Evolutionary conservation across 2,113 vertebrate species (phyloP), one percentile per base, ranked within the genome.

Genomic region (Hyperoodon ampullatus): DNA sequence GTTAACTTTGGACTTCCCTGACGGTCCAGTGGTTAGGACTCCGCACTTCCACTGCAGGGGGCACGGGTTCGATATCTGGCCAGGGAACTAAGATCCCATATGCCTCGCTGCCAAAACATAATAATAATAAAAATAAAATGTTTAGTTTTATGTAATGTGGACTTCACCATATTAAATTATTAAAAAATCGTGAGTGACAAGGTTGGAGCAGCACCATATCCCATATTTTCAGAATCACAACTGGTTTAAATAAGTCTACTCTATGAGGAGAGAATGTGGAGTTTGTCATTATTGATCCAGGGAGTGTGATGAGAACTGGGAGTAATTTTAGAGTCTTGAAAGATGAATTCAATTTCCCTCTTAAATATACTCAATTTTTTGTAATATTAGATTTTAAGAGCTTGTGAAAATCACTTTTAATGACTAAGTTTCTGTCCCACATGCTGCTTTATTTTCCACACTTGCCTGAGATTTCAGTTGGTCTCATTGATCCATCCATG

Each of bases 331-430:
- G 44, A 88, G 58, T 71, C 44, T 65, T 78, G 50, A 80, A 93
- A 86, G 66, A 94, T 92, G 42, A 89, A 92, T 75, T 96, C 33
- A 77, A 82, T 95, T 93, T 97, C 14, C 12, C 1, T 74, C 33
- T 87, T 93, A 95, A 58, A 75, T 93, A 92, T 96, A 84, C 85
- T 86, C 88, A 89, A 6, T 90, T 97, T 97, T 94, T 94, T 90
- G 74, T 80, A 28, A 88, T 58, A 70, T 78, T 90, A 96, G 39
- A 90, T 91, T 95, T 93, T 70, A 68, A 53, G 47, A 93, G 11
- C 55, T 94, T 82, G 30, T 66, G 33, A 81, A 94, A 96, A 88
- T 95, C 23, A 83, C 35, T 87, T 88, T 60, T 94, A 88, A 77
- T 94, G 71, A 21, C 11, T 44, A 60, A 58, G 61, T 72, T 50